Conservation (phyloP, 2,888 invertebrate genomes). For the Abscondita cerata region DNA sequence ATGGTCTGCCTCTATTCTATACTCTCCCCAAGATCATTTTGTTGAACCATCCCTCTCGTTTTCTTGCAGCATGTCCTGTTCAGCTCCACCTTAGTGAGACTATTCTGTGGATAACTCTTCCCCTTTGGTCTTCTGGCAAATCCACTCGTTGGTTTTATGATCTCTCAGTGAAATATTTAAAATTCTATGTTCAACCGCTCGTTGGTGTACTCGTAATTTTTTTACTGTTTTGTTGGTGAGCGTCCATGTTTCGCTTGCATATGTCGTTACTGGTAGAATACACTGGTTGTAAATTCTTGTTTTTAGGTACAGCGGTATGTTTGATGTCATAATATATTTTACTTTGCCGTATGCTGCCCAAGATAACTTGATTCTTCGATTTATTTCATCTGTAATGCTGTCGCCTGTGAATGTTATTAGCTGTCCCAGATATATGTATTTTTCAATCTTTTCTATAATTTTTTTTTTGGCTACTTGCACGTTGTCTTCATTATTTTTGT, state of each 20-base stretch:
- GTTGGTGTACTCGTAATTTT: background rate
- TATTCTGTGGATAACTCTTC: slow-evolving; percentile 8
- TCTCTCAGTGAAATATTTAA: background rate
- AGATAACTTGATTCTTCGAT: background rate
- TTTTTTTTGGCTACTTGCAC: no score
- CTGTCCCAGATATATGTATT: no score
- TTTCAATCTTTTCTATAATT: no score
- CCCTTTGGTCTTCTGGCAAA: slow-evolving; percentile 11
- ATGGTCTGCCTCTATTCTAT: background rate
- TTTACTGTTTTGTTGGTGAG: background rate
- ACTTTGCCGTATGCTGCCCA: slow-evolving; percentile 8
- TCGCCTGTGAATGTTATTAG: no score
- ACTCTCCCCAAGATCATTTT: background rate
- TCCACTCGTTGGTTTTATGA: background rate
- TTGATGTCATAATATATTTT: background rate
- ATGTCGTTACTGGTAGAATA: slow-evolving; percentile 7
- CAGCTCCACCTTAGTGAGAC: slow-evolving; percentile 13
- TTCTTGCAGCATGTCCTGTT: slow-evolving; percentile 20
- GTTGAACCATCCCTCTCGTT: background rate
- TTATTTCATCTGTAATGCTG: no score
- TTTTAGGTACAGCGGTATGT: background rate
- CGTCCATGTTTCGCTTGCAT: slow-evolving; percentile 8
- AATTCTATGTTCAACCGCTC: background rate
- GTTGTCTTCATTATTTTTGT: no score
- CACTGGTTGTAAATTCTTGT: slow-evolving; percentile 8